A percentile compares a stretch with the other conserved stretches of the same genome.
Conservation (phyloP, 2,797 vertebrate species). For the Miichthys miiuy region DNA sequence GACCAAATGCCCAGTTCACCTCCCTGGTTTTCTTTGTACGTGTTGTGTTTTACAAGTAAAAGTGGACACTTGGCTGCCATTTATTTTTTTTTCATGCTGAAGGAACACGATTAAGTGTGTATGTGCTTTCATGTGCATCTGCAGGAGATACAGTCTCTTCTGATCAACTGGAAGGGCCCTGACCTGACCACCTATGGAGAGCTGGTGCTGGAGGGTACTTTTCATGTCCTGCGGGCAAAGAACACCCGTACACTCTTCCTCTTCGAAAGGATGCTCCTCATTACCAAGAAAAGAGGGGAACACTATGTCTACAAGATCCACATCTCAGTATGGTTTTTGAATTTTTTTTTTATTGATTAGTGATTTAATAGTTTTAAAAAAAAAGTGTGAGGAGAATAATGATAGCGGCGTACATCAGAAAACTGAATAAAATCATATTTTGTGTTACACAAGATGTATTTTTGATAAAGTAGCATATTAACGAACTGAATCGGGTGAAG, state of each 20-base stretch:
- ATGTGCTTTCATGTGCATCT: conserved; percentile 45
- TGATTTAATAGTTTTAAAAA: neutral
- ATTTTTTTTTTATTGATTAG: conserved; percentile 14
- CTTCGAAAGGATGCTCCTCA: conserved; percentile 93
- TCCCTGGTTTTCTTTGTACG: neutral
- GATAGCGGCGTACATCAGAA: neutral
- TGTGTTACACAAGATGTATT: neutral
- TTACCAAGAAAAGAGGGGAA: conserved; percentile 95
- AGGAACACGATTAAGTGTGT: conserved; percentile 24
- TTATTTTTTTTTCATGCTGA: conserved; percentile 23
- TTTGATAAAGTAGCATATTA: neutral
- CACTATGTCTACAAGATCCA: conserved; percentile 95
- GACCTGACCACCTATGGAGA: conserved; percentile 96
- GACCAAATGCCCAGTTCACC: neutral
- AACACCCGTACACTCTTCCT: conserved; percentile 95
- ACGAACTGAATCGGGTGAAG: neutral
- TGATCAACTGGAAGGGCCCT: conserved; percentile 96
- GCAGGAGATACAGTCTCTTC: conserved; percentile 96
- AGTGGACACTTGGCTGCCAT: conserved; percentile 5
- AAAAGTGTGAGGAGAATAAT: neutral
- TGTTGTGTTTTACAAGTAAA: conserved; percentile 6
- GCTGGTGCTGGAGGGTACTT: conserved; percentile 95
- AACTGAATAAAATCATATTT: neutral
- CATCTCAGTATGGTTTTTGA: conserved; percentile 87
- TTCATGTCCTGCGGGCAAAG: conserved; percentile 92